Evolutionary conservation across 37 sponge, comb jelly and placozoan genomes (phyloP), one percentile per base, ranked within the genome.

Genomic region (Lycopodina hypogea): DNA sequence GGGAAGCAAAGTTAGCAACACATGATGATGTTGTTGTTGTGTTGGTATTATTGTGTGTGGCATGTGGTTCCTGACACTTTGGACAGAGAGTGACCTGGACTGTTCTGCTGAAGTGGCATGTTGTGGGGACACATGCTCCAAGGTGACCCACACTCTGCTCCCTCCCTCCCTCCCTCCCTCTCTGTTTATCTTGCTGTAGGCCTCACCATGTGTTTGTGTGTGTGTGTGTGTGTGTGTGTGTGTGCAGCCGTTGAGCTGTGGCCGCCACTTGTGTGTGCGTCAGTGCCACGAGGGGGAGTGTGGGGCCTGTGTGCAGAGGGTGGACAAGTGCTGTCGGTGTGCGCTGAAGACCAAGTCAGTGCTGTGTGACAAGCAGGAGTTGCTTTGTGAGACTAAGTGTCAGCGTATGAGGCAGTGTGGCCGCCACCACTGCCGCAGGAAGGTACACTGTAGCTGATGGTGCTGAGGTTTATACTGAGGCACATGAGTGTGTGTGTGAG

Each of bases 71-170:
- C 30, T 34, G 7, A 32, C 34, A 3, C 18, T 65, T 8, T 36
- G 34, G 1, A 7, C 35, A 68, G 56, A 38, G 69, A 68, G 30
- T 80, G 71, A 28, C 4, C 67, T 94, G 51, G 89, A 86, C 24
- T 94, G 95, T 41, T 78, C 90, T 45, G 90, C 88, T 41, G 93
- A 94, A 3, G 58, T 88, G 0, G 86, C 95, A 50, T 56, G 79
- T n/a, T 94, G 95, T 83, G 89, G 89, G 22, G 93, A 94, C 72
- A 94, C 95, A 0, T 94, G 95, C 67, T 76, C 78, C 22, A 94
- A 92, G 81, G 81, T 91, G 8, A 48, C 58, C 6, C 24, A 56
- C 61, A n/a, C 12, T 71, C 42, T 39, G 42, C 2, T 19, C 24
- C 14, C 23, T 42, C 23, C 48, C 71, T 71, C 2, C 15, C n/a